A percentile compares a stretch with the other conserved stretches of the same genome.
Conservation (phyloP, 2,888 invertebrate species). For the Steinernema scapterisci region DNA sequence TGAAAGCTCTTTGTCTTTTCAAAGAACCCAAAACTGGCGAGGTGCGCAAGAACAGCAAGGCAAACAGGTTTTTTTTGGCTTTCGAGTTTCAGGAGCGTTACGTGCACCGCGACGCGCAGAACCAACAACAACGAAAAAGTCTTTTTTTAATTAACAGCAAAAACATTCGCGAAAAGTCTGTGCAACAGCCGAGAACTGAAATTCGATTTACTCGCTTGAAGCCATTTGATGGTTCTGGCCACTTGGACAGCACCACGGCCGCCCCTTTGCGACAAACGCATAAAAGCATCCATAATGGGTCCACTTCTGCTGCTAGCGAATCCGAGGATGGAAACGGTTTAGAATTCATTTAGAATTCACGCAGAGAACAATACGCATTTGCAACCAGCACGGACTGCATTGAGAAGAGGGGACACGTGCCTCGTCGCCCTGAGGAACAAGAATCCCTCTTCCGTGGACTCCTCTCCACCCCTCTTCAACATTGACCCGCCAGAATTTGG, state of each 20-base stretch:
- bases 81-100: neutral
- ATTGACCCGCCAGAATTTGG: conserved; percentile 9
- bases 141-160: neutral
- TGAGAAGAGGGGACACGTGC: neutral
- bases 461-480: neutral
- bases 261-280: neutral
- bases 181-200: neutral
- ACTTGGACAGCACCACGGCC: neutral
- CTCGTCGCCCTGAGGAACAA: conserved; percentile 12
- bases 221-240: neutral
- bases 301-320: neutral
- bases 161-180: neutral
- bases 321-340: neutral
- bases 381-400: neutral
- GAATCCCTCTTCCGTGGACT: neutral
- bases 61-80: no score
- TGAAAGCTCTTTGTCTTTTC: no score
- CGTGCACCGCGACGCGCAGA: neutral
- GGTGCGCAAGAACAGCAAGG: no score
- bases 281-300: neutral
- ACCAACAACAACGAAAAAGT: neutral
- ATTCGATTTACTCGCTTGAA: neutral
- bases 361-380: conserved; percentile 17
- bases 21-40: no score
- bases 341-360: neutral